These are phyloP conservation scores for Naja naja DNA, from an alignment of 2,113 vertebrate genomes.

Conservation along the genomic window DNA sequence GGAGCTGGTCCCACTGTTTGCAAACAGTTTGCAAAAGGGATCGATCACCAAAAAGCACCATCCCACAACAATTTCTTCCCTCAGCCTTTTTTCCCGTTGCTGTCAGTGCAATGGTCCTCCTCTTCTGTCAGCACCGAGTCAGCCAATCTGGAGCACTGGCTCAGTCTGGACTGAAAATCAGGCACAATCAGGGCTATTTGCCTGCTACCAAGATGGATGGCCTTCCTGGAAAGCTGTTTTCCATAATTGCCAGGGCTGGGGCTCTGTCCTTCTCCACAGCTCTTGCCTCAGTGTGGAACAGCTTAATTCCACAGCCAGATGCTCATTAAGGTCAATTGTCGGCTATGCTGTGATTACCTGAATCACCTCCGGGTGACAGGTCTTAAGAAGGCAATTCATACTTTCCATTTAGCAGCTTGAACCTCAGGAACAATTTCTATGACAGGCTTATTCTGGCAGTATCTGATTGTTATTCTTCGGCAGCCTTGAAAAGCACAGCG, in stretches of 20 bases:
- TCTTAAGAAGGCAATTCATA: constrained; percentile 9
- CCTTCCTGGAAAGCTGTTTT: not conserved
- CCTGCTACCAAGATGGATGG: not conserved
- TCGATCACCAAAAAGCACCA: not conserved
- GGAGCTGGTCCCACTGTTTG: not conserved
- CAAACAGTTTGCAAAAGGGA: not conserved
- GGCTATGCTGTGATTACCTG: not conserved
- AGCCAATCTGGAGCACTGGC: not conserved
- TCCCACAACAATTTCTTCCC: not conserved
- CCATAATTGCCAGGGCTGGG: not conserved
- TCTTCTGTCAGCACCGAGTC: not conserved
- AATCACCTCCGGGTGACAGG: not conserved
- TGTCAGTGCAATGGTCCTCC: not conserved
- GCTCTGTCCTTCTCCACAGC: not conserved
- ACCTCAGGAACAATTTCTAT: not conserved
- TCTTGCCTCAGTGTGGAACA: not conserved
- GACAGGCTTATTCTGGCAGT: not conserved
- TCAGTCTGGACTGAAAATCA: not conserved
- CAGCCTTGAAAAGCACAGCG: not conserved
- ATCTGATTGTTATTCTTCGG: not conserved
- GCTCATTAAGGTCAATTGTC: constrained; percentile 3
- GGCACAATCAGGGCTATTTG: not conserved
- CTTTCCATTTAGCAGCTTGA: not conserved
- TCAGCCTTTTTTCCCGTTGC: not conserved
- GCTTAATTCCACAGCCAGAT: not conserved